Conservation (phyloP, 1,140 invertebrate genomes). For the Polyergus mexicanus region DNA sequence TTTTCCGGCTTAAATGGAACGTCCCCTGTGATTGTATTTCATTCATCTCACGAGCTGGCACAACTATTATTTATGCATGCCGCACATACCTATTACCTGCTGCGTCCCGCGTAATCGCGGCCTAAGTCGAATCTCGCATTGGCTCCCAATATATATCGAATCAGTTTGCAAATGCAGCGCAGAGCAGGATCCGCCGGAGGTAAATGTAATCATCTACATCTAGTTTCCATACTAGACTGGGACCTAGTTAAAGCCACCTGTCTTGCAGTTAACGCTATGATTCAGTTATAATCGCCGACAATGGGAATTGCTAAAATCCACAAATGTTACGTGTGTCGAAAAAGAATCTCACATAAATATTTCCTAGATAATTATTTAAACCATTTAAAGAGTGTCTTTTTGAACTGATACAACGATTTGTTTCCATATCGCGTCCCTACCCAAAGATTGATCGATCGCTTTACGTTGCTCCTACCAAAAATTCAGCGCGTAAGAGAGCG, state of each 20-base stretch:
- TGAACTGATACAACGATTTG: constrained; percentile 17
- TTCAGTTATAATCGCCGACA: constrained; percentile 47
- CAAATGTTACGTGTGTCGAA: background rate
- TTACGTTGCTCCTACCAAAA: constrained; percentile 31
- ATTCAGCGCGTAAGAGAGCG: constrained; percentile 62
- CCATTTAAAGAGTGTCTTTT: no score
- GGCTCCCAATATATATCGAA: constrained; percentile 50
- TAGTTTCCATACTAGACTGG: constrained; percentile 45
- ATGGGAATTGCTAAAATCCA: background rate
- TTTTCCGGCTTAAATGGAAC: constrained; percentile 34
- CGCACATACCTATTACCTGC: constrained; percentile 56
- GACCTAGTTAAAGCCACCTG: constrained; percentile 68
- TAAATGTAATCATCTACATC: constrained; percentile 68
- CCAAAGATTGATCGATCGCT: constrained; percentile 65
- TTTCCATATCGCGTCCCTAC: background rate
- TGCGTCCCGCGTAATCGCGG: constrained; percentile 58
- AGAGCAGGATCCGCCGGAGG: constrained; percentile 39
- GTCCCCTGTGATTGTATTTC: constrained; percentile 24
- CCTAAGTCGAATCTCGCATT: constrained; percentile 46
- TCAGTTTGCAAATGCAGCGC: constrained; percentile 61
- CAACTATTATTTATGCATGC: constrained; percentile 66
- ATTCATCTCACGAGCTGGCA: constrained; percentile 50
- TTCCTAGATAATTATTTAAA: no score
- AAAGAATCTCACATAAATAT: background rate
- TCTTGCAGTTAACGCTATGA: constrained; percentile 53